phyloP scores from a whole-genome alignment of 1,140 invertebrate genomes.

The Agraylea sexmaculata region DNA sequence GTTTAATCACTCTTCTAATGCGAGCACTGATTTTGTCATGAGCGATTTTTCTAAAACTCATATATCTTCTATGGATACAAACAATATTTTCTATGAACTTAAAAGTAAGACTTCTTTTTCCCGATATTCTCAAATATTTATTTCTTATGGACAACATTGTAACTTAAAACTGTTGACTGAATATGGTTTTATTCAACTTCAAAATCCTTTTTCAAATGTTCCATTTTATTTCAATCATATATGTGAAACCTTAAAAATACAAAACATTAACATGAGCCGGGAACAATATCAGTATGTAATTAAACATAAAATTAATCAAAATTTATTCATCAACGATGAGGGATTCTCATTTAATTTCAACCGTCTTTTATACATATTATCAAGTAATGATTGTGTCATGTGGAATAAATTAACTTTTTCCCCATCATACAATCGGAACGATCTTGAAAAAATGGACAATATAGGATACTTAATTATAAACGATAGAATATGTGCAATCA shows the following conservation, averaged over 20 bases:
- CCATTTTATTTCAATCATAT: slow-evolving; percentile 10
- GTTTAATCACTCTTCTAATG: slow-evolving; percentile 17
- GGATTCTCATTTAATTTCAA: slow-evolving; percentile 18
- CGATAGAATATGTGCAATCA: too few relatives aligned
- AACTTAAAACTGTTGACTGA: slow-evolving; percentile 19
- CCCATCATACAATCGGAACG: too few relatives aligned
- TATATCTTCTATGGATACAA: neutral
- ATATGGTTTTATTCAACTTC: slow-evolving; percentile 17
- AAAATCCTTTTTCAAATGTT: slow-evolving; percentile 10
- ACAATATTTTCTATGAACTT: slow-evolving; percentile 11
- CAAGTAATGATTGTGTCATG: slow-evolving; percentile 4
- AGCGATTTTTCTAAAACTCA: neutral
- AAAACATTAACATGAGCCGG: slow-evolving; percentile 1
- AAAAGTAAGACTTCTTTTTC: slow-evolving; percentile 3
- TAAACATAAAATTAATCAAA: slow-evolving; percentile 11
- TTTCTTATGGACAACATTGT: slow-evolving; percentile 17
- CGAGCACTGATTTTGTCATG: slow-evolving; percentile 8
- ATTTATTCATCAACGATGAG: slow-evolving; percentile 8
- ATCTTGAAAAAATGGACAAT: too few relatives aligned
- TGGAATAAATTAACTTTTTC: slow-evolving; percentile 3
- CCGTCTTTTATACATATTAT: slow-evolving; percentile 14
- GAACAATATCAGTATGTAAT: slow-evolving; percentile 16
- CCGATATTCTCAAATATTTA: slow-evolving; percentile 18
- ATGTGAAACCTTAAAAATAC: slow-evolving; percentile 5
- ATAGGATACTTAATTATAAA: too few relatives aligned